Conservation (phyloP, 2,888 invertebrate genomes). For the Drosophila neutralis region DNA sequence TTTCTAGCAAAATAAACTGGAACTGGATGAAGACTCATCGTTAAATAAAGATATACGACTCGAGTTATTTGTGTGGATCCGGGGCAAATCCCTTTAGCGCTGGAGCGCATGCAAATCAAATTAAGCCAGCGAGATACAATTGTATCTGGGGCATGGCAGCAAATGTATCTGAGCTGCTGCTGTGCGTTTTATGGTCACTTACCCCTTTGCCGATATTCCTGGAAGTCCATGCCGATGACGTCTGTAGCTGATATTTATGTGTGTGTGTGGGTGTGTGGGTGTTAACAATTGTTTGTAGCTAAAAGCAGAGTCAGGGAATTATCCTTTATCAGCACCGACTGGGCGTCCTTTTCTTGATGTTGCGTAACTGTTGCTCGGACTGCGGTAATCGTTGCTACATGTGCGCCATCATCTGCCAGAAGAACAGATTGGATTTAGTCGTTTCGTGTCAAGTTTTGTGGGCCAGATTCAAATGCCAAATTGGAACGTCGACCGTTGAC, state of each 20-base stretch:
- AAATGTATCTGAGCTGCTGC: conserved; percentile 52
- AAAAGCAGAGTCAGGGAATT: conserved; percentile 3
- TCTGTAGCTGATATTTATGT: conserved; percentile 13
- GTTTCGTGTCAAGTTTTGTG: conserved; percentile 40
- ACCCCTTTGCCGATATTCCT: conserved; percentile 86
- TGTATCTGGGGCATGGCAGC: conserved; percentile 30
- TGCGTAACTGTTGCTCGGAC: conserved; percentile 24
- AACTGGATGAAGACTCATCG: conserved; percentile 10
- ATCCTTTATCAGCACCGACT: conserved; percentile 28
- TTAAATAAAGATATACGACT: conserved; percentile 56
- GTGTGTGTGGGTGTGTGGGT: conserved; percentile 7
- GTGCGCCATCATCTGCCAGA: conserved; percentile 51
- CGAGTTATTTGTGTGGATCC: conserved; percentile 12
- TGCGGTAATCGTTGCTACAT: conserved; percentile 31
- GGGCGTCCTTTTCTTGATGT: conserved; percentile 1
- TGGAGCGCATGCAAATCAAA: conserved; percentile 62
- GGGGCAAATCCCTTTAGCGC: conserved; percentile 40
- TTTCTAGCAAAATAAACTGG: conserved; percentile 2
- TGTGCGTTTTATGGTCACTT: conserved; percentile 82
- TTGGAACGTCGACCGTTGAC: conserved; percentile 72
- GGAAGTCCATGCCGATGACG: conserved; percentile 85
- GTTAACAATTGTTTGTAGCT: conserved; percentile 10
- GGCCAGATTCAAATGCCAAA: conserved; percentile 55
- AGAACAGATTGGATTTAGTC: conserved; percentile 13
- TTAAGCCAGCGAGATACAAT: conserved; percentile 52